Percentiles rank a stretch among this genome's conserved stretches.
phyloP scores from a whole-genome alignment of 2,888 invertebrate species.

The Silvanus unidentatus region DNA sequence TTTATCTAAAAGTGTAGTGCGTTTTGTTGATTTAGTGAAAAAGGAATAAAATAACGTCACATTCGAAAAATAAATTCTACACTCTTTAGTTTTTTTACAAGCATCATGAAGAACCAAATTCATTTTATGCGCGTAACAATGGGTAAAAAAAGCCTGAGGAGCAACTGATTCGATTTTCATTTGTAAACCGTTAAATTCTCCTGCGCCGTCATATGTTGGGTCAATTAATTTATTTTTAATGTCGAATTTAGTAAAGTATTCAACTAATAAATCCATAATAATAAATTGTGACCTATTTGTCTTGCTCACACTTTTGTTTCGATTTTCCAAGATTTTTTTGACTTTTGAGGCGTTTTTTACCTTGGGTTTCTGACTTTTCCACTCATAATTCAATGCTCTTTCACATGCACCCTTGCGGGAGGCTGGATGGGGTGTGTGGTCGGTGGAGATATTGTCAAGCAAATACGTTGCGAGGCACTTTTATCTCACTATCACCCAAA shows the following conservation, averaged over 20 bases:
- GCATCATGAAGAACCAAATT: constrained; percentile 23
- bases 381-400: no score
- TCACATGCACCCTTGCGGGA: no score
- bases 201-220: constrained; percentile 33
- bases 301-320: no score
- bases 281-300: no score
- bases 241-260: constrained; percentile 24
- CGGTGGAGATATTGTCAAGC: no score
- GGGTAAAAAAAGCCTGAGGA: constrained; percentile 23
- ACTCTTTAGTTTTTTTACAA: constrained; percentile 10
- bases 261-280: constrained; percentile 21
- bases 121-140: constrained; percentile 26
- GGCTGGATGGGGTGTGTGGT: no score
- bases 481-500: no score
- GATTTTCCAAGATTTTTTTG: no score
- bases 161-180: constrained; percentile 23
- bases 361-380: no score
- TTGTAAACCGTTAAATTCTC: constrained; percentile 32
- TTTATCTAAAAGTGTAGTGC: constrained; percentile 16
- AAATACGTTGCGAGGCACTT: no score
- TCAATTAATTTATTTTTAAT: constrained; percentile 29
- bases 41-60: constrained; percentile 17
- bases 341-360: no score
- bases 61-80: constrained; percentile 19
- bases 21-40: constrained; percentile 24